Percentiles rank a stretch among this genome's conserved stretches.
These are phyloP conservation scores for Anguilla obscura DNA, from an alignment of 2,797 vertebrate species.

Conservation along the genomic window DNA sequence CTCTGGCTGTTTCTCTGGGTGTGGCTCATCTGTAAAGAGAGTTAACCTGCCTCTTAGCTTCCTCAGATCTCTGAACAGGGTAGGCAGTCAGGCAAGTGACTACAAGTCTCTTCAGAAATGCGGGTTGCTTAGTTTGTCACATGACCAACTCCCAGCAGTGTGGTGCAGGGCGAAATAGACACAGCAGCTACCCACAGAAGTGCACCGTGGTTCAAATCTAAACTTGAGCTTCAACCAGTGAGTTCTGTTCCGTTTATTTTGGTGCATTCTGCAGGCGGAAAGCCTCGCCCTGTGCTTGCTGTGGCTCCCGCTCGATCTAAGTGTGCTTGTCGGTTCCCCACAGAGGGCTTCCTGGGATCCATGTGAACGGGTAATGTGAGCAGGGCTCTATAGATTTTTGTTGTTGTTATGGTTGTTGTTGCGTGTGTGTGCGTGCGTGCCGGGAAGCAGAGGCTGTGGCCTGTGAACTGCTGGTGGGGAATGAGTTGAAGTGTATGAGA, in stretches of 20 bases:
- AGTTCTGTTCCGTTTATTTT: background rate
- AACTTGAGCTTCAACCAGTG: background rate
- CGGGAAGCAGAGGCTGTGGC: background rate
- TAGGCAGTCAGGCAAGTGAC: slow-evolving; percentile 43
- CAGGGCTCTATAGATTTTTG: background rate
- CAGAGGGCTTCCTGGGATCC: background rate
- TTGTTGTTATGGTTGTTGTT: background rate
- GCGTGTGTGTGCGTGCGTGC: background rate
- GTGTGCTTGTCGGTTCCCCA: background rate
- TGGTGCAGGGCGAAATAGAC: slow-evolving; percentile 33
- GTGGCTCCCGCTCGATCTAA: background rate
- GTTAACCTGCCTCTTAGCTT: background rate
- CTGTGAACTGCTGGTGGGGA: background rate
- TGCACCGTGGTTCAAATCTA: background rate
- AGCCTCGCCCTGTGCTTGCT: background rate
- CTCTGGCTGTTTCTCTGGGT: slow-evolving; percentile 11
- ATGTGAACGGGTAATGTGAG: slow-evolving; percentile 9
- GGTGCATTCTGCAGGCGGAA: background rate
- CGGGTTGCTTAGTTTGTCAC: slow-evolving; percentile 39
- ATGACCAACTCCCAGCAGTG: slow-evolving; percentile 40
- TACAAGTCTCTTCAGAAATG: slow-evolving; percentile 48
- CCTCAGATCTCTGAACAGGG: background rate
- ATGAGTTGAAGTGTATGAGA: background rate
- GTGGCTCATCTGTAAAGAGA: slow-evolving; percentile 1
- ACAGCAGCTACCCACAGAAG: background rate